Evolutionary conservation across 2,113 vertebrate species (phyloP).

Genomic region (Sakesphorus luctuosus): DNA sequence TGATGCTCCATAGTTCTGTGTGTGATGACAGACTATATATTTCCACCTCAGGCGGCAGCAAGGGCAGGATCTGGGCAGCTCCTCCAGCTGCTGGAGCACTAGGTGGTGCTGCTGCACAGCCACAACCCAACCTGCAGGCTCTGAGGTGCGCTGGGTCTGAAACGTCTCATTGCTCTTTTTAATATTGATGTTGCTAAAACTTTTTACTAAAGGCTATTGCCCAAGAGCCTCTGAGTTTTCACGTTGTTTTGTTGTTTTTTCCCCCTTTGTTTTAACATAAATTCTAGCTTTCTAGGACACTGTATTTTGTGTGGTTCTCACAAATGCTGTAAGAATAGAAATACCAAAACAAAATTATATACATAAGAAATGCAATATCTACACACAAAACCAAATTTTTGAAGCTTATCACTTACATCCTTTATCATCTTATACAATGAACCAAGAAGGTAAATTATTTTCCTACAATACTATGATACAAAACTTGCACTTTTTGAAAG

Average conservation of each 20-base stretch:
- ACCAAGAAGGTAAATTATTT: not conserved
- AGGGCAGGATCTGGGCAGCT: not conserved
- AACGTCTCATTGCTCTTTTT: not conserved
- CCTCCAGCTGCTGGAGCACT: conserved; percentile 1
- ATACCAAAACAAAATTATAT: not conserved
- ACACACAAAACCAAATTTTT: not conserved
- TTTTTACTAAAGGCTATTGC: not conserved
- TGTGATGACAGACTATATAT: not conserved
- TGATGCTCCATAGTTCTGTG: not conserved
- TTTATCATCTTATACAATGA: not conserved
- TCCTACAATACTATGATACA: not conserved
- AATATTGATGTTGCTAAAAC: fast-evolving
- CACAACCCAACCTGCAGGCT: not conserved
- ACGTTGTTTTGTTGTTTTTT: fast-evolving
- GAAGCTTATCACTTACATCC: not conserved
- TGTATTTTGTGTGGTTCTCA: not conserved
- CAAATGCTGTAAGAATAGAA: not conserved
- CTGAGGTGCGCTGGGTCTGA: fast-evolving
- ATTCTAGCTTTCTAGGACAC: not conserved
- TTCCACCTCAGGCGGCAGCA: not conserved
- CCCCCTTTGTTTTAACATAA: not conserved
- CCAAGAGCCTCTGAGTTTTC: not conserved
- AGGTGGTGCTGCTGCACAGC: conserved; percentile 73
- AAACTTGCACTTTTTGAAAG: not conserved
- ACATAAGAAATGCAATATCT: not conserved